Evolutionary conservation across 2,888 invertebrate genomes (phyloP), one percentile per base, ranked within the genome.

Genomic region (Amiota mariae): DNA sequence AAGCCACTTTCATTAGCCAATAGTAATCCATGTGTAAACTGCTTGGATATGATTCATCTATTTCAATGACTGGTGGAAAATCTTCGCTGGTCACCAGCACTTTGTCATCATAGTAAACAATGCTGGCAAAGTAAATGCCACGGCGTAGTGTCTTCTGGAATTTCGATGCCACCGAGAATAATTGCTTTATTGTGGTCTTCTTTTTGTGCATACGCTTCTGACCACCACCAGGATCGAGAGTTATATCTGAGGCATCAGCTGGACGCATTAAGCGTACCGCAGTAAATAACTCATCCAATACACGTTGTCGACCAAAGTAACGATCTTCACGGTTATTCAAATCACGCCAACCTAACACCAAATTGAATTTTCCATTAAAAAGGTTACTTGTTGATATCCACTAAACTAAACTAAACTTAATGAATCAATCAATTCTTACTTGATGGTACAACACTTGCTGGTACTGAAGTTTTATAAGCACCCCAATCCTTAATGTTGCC

Each of bases 1-100:
- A 97, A 0, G 98, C 96, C 88, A 95, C 95, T 93, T 98, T 98
- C 95, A 99, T 97, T 36, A 99, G 92, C 99, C 99, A 99, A 89
- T 98, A 96, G 90, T 98, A 96, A 90, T 99, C 99, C 76, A 94
- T 94, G 89, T 97, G 95, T 77, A 98, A 94, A 79, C 96, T 95
- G 84, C 95, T 95, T 63, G 97, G 96, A 89, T 97, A 98, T 49
- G 96, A 96, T 90, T 98, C 98, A 89, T 98, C 98, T 70, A 99
- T 96, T 91, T 98, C 98, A 84, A 99, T 95, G 75, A 98, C 96
- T 0, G 99, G 99, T 76, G 99, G 92, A 90, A 97, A 97, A 89
- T 99, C 99, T 90, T 99, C 99, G 82, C 97, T 97, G 51, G 99
- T 99, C 73, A 98, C 97, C 83, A 99, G 91, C 70, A 99, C 95